A percentile compares a stretch with the other conserved stretches of the same genome.
phyloP scores from a whole-genome alignment of 2,888 invertebrate genomes.

The Ennomos fuscantarius region DNA sequence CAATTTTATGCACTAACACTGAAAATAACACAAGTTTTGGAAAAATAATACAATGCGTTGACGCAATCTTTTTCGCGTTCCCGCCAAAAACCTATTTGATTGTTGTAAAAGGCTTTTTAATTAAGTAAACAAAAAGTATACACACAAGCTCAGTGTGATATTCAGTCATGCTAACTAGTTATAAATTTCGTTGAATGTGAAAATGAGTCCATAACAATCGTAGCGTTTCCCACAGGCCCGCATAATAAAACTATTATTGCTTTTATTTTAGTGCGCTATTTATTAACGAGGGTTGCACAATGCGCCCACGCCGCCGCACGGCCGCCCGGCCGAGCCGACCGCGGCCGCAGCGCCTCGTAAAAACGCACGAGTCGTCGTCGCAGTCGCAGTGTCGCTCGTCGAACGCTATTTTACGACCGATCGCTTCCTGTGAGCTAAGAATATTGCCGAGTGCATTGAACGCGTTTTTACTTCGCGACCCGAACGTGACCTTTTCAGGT shows the following conservation, averaged over 20 bases:
- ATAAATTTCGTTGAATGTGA: constrained; percentile 6
- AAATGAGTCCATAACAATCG: constrained; percentile 30
- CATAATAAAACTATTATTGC: constrained; percentile 53
- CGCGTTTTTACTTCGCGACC: constrained; percentile 28
- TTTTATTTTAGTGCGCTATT: constrained; percentile 52
- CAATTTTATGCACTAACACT: no score
- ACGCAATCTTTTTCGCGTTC: no score
- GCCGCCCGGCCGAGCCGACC: constrained; percentile 15
- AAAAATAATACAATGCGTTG: no score
- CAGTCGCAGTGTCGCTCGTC: constrained; percentile 41
- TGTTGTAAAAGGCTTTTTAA: not conserved
- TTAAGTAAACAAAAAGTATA: no score
- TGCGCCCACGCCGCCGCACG: constrained; percentile 29
- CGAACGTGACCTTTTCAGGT: constrained; percentile 17
- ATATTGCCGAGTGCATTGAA: constrained; percentile 46
- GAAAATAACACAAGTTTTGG: no score
- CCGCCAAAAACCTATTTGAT: no score
- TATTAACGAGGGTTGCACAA: constrained; percentile 52
- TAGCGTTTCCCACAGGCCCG: constrained; percentile 33
- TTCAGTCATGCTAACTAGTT: no score
- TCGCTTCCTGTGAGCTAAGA: constrained; percentile 58
- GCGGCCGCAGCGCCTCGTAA: constrained; percentile 49
- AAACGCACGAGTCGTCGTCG: constrained; percentile 46
- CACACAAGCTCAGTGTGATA: no score
- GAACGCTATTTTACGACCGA: constrained; percentile 58